These are phyloP conservation scores for Acomys russatus DNA, from an alignment of 2,797 vertebrate genomes.

Conservation along the genomic window DNA sequence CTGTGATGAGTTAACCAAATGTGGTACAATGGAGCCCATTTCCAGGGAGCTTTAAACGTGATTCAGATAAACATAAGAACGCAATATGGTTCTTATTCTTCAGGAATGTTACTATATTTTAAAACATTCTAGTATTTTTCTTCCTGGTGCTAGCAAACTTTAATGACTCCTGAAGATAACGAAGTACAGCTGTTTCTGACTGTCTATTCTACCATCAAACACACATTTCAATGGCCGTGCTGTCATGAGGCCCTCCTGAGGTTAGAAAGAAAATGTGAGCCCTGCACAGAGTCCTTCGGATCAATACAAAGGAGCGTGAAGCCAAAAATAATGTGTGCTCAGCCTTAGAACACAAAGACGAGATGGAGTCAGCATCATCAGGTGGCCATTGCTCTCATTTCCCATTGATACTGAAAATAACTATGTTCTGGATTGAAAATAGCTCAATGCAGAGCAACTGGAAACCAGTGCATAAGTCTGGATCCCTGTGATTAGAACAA, in stretches of 20 bases:
- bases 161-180: constrained; percentile 19
- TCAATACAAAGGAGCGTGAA: constrained; percentile 64
- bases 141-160: constrained; percentile 18
- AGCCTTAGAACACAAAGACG: constrained; percentile 71
- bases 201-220: constrained; percentile 37
- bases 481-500: constrained; percentile 33
- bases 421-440: constrained; percentile 65
- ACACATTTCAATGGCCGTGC: constrained; percentile 59
- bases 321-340: constrained; percentile 70
- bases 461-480: constrained; percentile 38
- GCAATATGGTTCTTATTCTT: neutral
- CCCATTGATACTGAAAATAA: constrained; percentile 71
- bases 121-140: neutral
- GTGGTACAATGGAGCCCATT: neutral
- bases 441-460: constrained; percentile 49
- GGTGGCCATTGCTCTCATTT: constrained; percentile 58
- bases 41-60: neutral
- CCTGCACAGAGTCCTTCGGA: constrained; percentile 53
- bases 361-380: constrained; percentile 60
- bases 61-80: neutral
- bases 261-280: constrained; percentile 66
- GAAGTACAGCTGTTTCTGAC: constrained; percentile 14
- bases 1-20: neutral
- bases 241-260: constrained; percentile 51
- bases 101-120: neutral